Percentiles rank a stretch among this genome's conserved stretches.
Evolutionary conservation across 2,888 invertebrate genomes (phyloP).

Genomic region (Catocala nupta): DNA sequence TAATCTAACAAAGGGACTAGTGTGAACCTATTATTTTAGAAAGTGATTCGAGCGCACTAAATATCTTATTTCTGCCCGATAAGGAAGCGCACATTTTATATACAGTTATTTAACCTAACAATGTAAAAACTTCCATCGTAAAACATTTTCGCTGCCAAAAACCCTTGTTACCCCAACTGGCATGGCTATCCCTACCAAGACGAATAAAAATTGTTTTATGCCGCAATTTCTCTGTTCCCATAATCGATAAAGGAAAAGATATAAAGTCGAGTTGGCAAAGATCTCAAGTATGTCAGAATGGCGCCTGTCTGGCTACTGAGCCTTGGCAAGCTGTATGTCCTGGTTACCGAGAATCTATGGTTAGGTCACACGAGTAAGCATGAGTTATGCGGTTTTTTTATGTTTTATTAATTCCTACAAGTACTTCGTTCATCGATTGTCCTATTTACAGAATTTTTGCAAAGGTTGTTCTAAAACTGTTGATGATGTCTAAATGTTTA

Average conservation of each 20-base stretch:
- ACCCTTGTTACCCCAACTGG: conserved; percentile 40
- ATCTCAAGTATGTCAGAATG: conserved; percentile 65
- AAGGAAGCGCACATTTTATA: background rate
- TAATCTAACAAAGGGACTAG: no score
- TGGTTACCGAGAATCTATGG: conserved; percentile 53
- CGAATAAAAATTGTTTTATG: conserved; percentile 43
- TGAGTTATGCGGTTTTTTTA: conserved; percentile 21
- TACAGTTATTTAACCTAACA: conserved; percentile 20
- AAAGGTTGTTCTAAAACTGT: no score
- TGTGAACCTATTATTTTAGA: no score
- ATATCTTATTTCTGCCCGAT: no score
- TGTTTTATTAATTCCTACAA: background rate
- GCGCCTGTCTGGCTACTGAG: conserved; percentile 65
- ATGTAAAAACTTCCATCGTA: conserved; percentile 38
- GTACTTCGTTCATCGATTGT: background rate
- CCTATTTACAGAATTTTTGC: no score
- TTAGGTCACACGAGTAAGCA: conserved; percentile 31
- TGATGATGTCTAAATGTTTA: no score
- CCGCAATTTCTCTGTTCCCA: conserved; percentile 28
- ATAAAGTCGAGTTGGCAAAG: conserved; percentile 68
- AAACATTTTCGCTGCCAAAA: conserved; percentile 27
- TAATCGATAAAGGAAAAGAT: conserved; percentile 49
- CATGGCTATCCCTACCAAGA: conserved; percentile 7
- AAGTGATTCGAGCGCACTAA: no score
- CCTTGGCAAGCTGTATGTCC: conserved; percentile 66